Conservation (phyloP, 1,140 invertebrate genomes). For the Drosophila navojoa region DNA sequence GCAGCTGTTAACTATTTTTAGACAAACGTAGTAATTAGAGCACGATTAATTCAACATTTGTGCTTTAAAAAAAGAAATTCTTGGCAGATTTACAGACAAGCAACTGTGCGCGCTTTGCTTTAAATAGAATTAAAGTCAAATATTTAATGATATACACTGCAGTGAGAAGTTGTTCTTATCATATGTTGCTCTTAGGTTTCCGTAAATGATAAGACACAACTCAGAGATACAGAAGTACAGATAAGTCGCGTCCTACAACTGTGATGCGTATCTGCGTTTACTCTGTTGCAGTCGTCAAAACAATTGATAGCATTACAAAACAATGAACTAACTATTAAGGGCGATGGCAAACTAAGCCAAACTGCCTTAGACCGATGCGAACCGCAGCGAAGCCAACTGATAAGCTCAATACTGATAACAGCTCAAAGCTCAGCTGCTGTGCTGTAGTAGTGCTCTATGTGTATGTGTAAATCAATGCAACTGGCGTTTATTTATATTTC, state of each 20-base stretch:
- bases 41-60: conserved; percentile 15
- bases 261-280: conserved; percentile 1
- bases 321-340: conserved; percentile 42
- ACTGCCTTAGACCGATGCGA: conserved; percentile 54
- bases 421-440: conserved; percentile 21
- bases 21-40: conserved; percentile 11
- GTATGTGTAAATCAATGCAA: conserved; percentile 17
- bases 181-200: conserved; percentile 12
- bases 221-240: conserved; percentile 29
- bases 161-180: conserved; percentile 29
- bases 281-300: conserved; percentile 8
- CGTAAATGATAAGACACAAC: conserved; percentile 34
- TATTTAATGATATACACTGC: conserved; percentile 30
- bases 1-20: conserved; percentile 26
- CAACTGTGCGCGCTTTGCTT: neutral
- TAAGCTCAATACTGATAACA: conserved; percentile 49
- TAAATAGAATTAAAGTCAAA: conserved; percentile 35
- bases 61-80: neutral
- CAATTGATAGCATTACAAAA: conserved; percentile 41
- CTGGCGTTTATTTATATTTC: conserved; percentile 1
- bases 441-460: conserved; percentile 12
- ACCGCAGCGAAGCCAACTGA: conserved; percentile 51
- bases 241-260: conserved; percentile 18
- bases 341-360: conserved; percentile 52
- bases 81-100: neutral